A percentile compares a stretch with the other conserved stretches of the same genome.
Evolutionary conservation across 2,888 invertebrate species (phyloP).

Genomic region (Lymantria monacha): DNA sequence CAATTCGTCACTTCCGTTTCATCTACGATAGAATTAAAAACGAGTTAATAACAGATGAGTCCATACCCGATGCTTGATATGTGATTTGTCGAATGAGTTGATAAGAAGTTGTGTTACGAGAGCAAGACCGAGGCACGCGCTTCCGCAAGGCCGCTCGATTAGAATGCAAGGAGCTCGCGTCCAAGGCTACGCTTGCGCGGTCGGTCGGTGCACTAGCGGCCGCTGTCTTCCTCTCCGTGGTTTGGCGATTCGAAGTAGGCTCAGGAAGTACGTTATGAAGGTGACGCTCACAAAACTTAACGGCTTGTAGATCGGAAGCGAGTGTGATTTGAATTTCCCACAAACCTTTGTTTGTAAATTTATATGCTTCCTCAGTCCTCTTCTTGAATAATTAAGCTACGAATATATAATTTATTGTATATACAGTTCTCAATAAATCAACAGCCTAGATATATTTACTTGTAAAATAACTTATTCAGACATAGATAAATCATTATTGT

Average conservation of each 20-base stretch:
- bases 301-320: slow-evolving; percentile 68
- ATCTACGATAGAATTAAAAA: no score
- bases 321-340: slow-evolving; percentile 73
- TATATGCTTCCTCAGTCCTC: slow-evolving; percentile 54
- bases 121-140: slow-evolving; percentile 67
- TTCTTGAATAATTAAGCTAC: slow-evolving; percentile 49
- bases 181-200: slow-evolving; percentile 58
- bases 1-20: no score
- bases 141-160: slow-evolving; percentile 80
- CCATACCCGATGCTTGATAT: slow-evolving; percentile 34
- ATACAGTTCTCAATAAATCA: slow-evolving; percentile 10
- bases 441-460: not conserved
- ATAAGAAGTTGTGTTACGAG: slow-evolving; percentile 70
- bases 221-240: slow-evolving; percentile 68
- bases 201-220: slow-evolving; percentile 68
- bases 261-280: slow-evolving; percentile 73
- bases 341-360: slow-evolving; percentile 55
- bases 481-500: not conserved
- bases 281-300: slow-evolving; percentile 65
- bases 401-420: slow-evolving; percentile 22
- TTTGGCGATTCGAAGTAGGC: slow-evolving; percentile 60
- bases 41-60: slow-evolving; percentile 15
- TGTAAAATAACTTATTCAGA: no score
- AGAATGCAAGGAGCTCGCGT: slow-evolving; percentile 79
- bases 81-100: slow-evolving; percentile 45